phyloP scores from a whole-genome alignment of 2,113 vertebrate genomes.

The Sarotherodon lohbergeri region DNA sequence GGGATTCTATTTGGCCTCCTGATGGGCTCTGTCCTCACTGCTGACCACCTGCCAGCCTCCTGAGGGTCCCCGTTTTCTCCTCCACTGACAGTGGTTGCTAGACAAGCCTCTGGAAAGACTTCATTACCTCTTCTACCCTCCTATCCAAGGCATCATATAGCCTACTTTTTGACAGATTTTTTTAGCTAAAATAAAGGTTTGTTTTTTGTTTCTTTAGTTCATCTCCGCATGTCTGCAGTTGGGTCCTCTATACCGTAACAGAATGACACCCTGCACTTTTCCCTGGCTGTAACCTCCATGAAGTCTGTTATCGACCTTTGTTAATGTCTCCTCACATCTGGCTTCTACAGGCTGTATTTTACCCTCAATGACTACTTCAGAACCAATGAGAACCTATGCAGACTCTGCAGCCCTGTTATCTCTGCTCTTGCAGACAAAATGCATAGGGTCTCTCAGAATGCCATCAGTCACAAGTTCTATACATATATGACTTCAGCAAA shows the following conservation, averaged over 20 bases:
- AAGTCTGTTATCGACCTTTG: slow-evolving; percentile 7
- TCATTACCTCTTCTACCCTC: background rate
- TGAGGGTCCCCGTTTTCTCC: background rate
- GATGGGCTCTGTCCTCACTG: background rate
- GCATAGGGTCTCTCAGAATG: background rate
- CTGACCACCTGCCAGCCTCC: background rate
- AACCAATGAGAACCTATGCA: background rate
- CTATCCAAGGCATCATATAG: background rate
- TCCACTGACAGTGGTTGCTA: background rate
- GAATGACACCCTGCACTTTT: background rate
- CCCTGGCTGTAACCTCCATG: slow-evolving; percentile 57
- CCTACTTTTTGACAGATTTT: background rate
- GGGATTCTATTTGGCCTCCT: background rate
- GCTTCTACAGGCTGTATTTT: slow-evolving; percentile 9
- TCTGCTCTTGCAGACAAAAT: background rate
- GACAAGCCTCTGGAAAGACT: background rate
- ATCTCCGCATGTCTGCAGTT: background rate
- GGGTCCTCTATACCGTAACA: background rate
- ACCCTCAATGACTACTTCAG: slow-evolving; percentile 19
- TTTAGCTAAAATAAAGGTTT: background rate
- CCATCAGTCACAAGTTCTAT: slow-evolving; percentile 34
- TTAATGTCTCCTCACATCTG: slow-evolving; percentile 51
- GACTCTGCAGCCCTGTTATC: background rate
- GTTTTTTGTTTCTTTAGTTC: background rate
- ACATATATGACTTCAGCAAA: slow-evolving; percentile 42